Evolutionary conservation across 2,888 invertebrate species (phyloP).

Genomic region (Halocaridina rubra): DNA sequence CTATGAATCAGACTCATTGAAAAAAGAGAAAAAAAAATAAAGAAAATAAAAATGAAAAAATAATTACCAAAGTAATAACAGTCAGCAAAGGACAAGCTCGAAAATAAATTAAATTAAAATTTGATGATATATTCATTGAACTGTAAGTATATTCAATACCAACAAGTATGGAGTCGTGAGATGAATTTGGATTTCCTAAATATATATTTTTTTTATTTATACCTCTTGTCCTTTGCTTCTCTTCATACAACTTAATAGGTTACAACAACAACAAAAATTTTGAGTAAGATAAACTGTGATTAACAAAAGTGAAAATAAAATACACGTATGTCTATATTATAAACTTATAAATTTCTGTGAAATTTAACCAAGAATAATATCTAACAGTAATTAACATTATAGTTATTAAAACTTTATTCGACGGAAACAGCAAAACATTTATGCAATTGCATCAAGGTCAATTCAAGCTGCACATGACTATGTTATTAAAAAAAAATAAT

Average conservation of each 20-base stretch:
- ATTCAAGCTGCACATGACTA: no score
- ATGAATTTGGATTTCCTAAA: no score
- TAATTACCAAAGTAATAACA: background rate
- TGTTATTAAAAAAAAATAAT: no score
- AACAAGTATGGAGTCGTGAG: no score
- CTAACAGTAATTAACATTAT: background rate
- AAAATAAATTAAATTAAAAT: background rate
- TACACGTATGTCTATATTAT: background rate
- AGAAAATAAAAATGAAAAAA: background rate
- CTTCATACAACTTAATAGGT: constrained; percentile 1
- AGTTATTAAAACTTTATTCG: background rate
- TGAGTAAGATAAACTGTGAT: no score
- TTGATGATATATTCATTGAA: background rate
- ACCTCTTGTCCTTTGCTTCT: background rate
- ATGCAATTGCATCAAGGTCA: no score
- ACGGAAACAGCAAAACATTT: background rate
- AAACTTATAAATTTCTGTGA: background rate
- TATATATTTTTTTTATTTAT: no score
- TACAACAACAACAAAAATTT: no score
- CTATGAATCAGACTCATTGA: constrained; percentile 44
- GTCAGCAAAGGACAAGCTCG: background rate
- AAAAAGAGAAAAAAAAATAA: constrained; percentile 14
- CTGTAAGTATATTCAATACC: no score
- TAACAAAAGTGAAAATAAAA: background rate
- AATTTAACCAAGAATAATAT: background rate